Percentiles rank a stretch among this genome's conserved stretches.
These are phyloP conservation scores for Pampusana beccarii DNA, from an alignment of 2,113 vertebrate genomes.

Conservation along the genomic window DNA sequence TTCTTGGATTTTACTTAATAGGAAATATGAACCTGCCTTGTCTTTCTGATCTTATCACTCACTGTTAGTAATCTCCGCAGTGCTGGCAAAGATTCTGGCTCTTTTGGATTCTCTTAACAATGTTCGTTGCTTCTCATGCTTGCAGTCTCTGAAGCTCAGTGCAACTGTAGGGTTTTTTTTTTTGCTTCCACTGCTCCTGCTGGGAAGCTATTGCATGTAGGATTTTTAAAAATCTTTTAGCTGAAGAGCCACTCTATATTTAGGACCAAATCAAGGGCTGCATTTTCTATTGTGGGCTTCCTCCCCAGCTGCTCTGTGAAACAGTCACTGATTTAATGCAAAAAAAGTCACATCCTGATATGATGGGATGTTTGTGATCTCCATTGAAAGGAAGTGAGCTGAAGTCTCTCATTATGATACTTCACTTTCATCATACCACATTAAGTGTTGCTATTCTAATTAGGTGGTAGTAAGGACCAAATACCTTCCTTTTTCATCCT, in stretches of 20 bases:
- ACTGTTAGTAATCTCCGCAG: not conserved
- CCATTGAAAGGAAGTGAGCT: not conserved
- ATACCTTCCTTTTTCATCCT: not conserved
- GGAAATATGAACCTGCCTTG: not conserved
- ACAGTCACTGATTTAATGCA: not conserved
- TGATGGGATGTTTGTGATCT: not conserved
- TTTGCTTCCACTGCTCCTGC: not conserved
- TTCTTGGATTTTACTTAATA: not conserved
- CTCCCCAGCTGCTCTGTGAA: slow-evolving; percentile 12
- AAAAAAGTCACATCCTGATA: not conserved
- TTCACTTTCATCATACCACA: not conserved
- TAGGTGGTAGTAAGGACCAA: not conserved
- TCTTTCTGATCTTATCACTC: not conserved
- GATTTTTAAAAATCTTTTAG: not conserved
- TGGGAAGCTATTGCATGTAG: not conserved
- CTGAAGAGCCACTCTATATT: slow-evolving; percentile 15
- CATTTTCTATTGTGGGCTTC: slow-evolving; percentile 18
- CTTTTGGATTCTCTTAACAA: not conserved
- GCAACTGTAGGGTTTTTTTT: not conserved
- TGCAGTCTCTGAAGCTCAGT: not conserved
- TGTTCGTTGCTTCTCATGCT: not conserved
- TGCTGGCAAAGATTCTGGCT: not conserved
- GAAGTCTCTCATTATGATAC: not conserved
- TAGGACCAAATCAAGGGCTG: slow-evolving; percentile 15
- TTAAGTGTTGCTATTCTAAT: slow-evolving; percentile 3